Evolutionary conservation across 2,888 invertebrate genomes (phyloP), one percentile per base, ranked within the genome.

Genomic region (Rotaria sp.): DNA sequence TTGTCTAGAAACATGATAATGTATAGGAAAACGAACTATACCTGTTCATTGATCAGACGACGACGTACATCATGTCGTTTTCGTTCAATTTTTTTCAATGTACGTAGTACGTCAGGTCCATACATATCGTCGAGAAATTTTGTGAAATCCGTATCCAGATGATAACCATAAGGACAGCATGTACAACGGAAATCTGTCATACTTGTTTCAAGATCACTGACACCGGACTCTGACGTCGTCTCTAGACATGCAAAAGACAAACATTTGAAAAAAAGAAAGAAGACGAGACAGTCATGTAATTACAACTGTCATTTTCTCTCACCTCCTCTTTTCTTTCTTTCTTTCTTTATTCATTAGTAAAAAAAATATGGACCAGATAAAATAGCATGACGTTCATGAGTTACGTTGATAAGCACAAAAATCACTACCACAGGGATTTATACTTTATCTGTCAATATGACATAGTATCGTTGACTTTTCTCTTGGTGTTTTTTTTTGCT

Each of bases 151-250:
- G 95, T 92, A 91, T 96, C 95, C 89, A 96, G 95, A 92, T 96
- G 96, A 91, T 94, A 96, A 85, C 96, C 96, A 92, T 95, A 96
- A 13, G 96, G 96, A 91, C 96, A 96, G 90, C 96, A 96, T 85
- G 93, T 92, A 91, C 95, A 95, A 86, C 85, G 85, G 35, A 80
- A 80, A 45, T 80, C 80, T 26, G 80, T 80, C 84, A 85, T 85
- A 38, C 75, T 87, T 85, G 85, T 85, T 84, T 87, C 87, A 84
- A 87, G 55, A 84, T 87, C 87, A 35, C 87, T 87, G 52, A 87
- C 85, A 35, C 87, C 87, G 48, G 87, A 87, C 80, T 87, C 87
- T 8, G 87, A 87, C 52, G 87, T 85, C 30, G 87, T 87, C 84
- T 87, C 87, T 87, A 84, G 26, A 85, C 26, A 59, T 26, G 24